Evolutionary conservation across 1,140 invertebrate genomes (phyloP).

Genomic region (Drosophila bocqueti): DNA sequence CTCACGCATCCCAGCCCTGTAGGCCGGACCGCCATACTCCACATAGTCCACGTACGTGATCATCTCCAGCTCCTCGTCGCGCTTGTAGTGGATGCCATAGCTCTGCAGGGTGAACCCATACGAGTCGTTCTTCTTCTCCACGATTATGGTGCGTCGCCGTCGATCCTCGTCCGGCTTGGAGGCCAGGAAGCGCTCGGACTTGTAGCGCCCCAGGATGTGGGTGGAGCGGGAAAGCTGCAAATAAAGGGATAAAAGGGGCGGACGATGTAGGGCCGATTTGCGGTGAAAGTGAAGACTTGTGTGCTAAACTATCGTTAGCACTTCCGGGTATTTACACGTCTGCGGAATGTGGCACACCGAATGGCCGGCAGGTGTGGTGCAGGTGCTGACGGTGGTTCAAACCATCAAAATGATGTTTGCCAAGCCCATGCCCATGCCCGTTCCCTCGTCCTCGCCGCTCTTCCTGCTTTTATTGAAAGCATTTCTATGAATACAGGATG

Average conservation of each 20-base stretch:
- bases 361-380: constrained; percentile 48
- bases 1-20: constrained; percentile 95
- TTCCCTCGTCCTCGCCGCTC: constrained; percentile 27
- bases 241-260: constrained; percentile 8
- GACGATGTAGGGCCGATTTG: constrained; percentile 26
- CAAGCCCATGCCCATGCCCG: constrained; percentile 42
- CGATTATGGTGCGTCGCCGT: constrained; percentile 94
- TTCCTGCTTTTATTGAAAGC: constrained; percentile 56
- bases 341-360: constrained; percentile 63
- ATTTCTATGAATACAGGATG: constrained; percentile 74
- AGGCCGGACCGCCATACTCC: constrained; percentile 95
- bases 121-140: constrained; percentile 95
- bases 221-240: constrained; percentile 83
- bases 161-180: constrained; percentile 93
- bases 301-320: constrained; percentile 44
- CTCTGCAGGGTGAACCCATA: constrained; percentile 98
- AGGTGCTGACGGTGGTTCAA: constrained; percentile 10
- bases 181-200: constrained; percentile 91
- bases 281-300: constrained; percentile 44
- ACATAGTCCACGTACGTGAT: constrained; percentile 98
- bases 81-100: constrained; percentile 97
- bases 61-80: constrained; percentile 92
- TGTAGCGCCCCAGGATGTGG: constrained; percentile 92
- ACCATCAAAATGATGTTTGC: constrained; percentile 63
- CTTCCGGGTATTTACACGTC: constrained; percentile 52